Base-by-base conservation (phyloP, 2,113 vertebrate species). In the Limnothrissa miodon region DNA sequence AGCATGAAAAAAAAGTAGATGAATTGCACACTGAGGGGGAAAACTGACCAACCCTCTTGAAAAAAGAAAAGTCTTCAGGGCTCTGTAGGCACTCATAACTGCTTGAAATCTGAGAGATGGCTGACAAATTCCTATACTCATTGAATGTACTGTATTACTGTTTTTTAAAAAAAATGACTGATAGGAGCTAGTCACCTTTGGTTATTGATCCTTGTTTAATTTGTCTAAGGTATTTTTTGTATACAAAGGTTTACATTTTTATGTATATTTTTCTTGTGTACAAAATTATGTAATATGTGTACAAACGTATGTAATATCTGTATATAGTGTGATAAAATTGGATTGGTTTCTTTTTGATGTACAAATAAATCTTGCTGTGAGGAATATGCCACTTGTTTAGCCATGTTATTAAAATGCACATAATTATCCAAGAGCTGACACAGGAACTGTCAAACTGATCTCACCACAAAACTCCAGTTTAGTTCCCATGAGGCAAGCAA, bases 211-310 rank as follows among this genome's bases (percentile, higher is more conserved):
- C 95, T 97, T 96, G 96, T 98, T 99, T 98, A 96, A 97, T 98
- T 98, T 97, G 97, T 98, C 97, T 97, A 98, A 99, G 97, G 97
- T 97, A 96, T 96, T 99, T 99, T 99, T 99, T 99, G 97, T 99
- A 99, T 99, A 98, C 97, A 98, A 95, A 99, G 94, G 98, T 99
- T 99, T 99, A 99, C 98, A 99, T 99, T 99, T 99, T 98, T 99
- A 98, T 99, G 97, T 99, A 99, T 99, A 99, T 99, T 99, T 99
- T 99, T 99, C 97, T 99, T 97, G 96, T 99, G 98, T 99, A 99
- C 96, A 98, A 98, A 74, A 98, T 94, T 90, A 98, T 99, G 97
- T 99, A 98, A 99, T 98, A 98, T 97, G 97, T 99, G 98, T 99
- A 98, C 96, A 99, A 98, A 98, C 97, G 96, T 99, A 98, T 97